These are phyloP conservation scores for Todiramphus chloris DNA, from an alignment of 2,113 vertebrate species.

Conservation along the genomic window DNA sequence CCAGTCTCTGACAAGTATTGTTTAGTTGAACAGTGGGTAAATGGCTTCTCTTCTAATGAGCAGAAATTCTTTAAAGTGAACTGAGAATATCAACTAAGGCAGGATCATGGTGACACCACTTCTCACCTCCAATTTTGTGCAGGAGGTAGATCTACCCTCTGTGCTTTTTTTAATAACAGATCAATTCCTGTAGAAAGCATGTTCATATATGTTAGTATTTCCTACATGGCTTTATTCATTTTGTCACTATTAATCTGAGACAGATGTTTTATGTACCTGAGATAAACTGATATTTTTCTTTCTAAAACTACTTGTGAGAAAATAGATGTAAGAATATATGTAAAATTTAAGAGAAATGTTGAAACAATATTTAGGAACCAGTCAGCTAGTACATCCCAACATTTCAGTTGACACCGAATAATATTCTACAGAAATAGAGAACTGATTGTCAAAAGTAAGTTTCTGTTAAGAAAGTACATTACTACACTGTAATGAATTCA, in stretches of 20 bases:
- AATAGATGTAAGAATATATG: neutral
- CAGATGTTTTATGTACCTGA: neutral
- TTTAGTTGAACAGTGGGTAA: neutral
- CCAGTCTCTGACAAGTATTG: neutral
- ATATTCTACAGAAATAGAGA: neutral
- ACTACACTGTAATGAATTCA: neutral
- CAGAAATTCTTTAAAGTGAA: neutral
- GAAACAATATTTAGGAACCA: neutral
- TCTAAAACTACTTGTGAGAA: neutral
- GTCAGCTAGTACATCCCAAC: neutral
- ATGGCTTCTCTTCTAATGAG: neutral
- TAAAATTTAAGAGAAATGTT: neutral
- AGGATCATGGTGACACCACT: neutral
- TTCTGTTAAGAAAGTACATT: neutral
- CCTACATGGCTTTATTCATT: neutral
- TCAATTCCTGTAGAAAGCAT: neutral
- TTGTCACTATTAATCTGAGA: neutral
- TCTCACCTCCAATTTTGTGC: neutral
- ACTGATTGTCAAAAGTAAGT: neutral
- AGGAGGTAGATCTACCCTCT: neutral
- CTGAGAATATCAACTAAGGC: neutral
- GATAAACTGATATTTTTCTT: neutral
- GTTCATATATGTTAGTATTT: neutral
- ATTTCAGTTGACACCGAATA: neutral
- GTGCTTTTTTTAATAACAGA: neutral